Conservation (phyloP, 64 coral and sea anemone genomes). For the Anthopleura sola region DNA sequence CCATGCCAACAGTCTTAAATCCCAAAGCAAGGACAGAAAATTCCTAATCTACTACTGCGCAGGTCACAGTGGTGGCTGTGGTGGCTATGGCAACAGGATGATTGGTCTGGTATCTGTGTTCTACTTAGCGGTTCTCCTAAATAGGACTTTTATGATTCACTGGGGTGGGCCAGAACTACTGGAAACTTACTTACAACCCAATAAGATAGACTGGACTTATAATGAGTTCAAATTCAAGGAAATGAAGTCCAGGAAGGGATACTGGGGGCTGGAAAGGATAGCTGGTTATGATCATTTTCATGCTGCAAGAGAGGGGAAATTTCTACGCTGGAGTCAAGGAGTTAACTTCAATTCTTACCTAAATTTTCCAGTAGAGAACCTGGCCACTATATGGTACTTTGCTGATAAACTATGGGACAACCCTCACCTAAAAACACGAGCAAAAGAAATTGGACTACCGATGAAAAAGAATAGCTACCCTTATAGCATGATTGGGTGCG, state of each 20-base stretch:
- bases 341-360: conserved; percentile 30
- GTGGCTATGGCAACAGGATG: conserved; percentile 56
- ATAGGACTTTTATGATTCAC: conserved; percentile 47
- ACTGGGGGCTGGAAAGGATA: conserved; percentile 35
- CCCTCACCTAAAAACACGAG: conserved; percentile 17
- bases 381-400: conserved; percentile 56
- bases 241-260: conserved; percentile 25
- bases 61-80: conserved; percentile 38
- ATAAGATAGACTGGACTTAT: conserved; percentile 35
- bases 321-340: conserved; percentile 32
- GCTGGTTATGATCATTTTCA: background rate
- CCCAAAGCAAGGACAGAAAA: conserved; percentile 19
- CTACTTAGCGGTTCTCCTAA: conserved; percentile 39
- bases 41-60: conserved; percentile 52
- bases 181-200: conserved; percentile 22
- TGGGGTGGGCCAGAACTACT: conserved; percentile 40
- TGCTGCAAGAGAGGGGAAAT: background rate
- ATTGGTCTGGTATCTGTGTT: conserved; percentile 35
- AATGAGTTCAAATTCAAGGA: conserved; percentile 13
- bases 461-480: conserved; percentile 12
- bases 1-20: conserved; percentile 21
- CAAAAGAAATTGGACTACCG: conserved; percentile 20
- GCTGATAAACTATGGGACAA: conserved; percentile 35
- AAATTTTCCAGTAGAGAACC: conserved; percentile 22
- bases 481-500: conserved; percentile 38